Evolutionary conservation across 2,113 vertebrate species (phyloP), one percentile per base, ranked within the genome.

Genomic region (Ursus arctos): DNA sequence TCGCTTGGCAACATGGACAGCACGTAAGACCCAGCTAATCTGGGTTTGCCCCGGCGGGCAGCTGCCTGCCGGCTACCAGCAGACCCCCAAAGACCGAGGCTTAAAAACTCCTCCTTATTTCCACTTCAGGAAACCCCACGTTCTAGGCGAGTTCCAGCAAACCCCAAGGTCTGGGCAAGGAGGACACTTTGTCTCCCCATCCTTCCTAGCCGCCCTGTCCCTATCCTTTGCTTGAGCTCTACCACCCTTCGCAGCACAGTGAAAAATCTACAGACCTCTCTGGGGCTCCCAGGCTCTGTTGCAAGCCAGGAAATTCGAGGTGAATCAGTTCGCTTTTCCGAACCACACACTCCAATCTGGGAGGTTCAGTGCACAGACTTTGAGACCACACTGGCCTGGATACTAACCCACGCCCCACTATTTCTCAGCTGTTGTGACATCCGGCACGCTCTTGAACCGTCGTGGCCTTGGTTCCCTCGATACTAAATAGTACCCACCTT

Each of bases 21-120:
- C 95, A 91, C 76, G 88, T 40, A 94, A 95, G 80, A 96, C 91
- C 91, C 94, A 96, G 93, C 87, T 98, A 94, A 97, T 97, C 96
- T 71, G 7, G 61, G 71, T 53, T 53, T 86, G 82, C 51, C 76
- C 69, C 1, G 15, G 61, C 51, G 31, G 72, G 87, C 18, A 6
- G 59, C 43, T 40, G 9, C 80, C 63, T 95, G 47, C 47, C 76
- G 51, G 74, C 55, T 33, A 76, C 67, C 8, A 49, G 85, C 63
- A 69, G 36, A 76, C 57, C 59, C 31, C 31, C 21, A 33, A 85
- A 79, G 36, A 47, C 12, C 65, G 21, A 53, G 3, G 36, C 47
- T 96, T 67, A 76, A 28, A 51, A 88, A 59, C 49, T 28, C 92
- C 59, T 74, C 51, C 16, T 26, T 87, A 36, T 55, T 71, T 87